Evolutionary conservation across 1,140 invertebrate genomes (phyloP).

Genomic region (Ostrea edulis): DNA sequence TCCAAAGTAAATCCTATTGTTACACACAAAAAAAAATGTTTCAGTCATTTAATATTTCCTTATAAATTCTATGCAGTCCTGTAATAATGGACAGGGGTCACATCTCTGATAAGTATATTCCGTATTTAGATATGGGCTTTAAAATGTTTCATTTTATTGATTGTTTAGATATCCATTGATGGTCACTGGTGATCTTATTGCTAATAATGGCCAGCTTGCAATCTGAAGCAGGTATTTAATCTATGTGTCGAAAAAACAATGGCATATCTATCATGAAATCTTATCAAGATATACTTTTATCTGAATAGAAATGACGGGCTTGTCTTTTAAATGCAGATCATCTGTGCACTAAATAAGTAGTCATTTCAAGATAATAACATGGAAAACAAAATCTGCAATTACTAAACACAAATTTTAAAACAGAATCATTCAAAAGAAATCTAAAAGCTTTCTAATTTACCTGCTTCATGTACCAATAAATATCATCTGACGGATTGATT

Average conservation of each 20-base stretch:
- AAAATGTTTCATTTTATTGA: conserved; percentile 1
- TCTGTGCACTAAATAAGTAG: not conserved
- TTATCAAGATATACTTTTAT: not conserved
- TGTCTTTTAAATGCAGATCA: not conserved
- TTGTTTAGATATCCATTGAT: conserved; percentile 1
- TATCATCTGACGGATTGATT: conserved; percentile 8
- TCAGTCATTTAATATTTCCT: conserved; percentile 26
- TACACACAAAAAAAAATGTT: conserved; percentile 22
- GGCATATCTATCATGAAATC: not conserved
- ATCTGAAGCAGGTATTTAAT: not conserved
- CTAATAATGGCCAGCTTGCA: conserved; percentile 11
- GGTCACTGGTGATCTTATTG: conserved; percentile 2
- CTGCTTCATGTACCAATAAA: not conserved
- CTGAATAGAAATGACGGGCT: not conserved
- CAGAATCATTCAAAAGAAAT: not conserved
- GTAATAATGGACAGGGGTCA: not conserved
- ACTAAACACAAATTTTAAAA: not conserved
- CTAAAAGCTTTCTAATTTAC: not conserved
- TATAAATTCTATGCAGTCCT: conserved; percentile 20
- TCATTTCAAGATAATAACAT: not conserved
- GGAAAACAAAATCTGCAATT: not conserved
- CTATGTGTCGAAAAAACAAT: not conserved
- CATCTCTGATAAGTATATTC: not conserved
- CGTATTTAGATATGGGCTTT: not conserved
- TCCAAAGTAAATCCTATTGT: conserved; percentile 32